phyloP scores from a whole-genome alignment of 2,888 invertebrate genomes.

The Parnassius smintheus region DNA sequence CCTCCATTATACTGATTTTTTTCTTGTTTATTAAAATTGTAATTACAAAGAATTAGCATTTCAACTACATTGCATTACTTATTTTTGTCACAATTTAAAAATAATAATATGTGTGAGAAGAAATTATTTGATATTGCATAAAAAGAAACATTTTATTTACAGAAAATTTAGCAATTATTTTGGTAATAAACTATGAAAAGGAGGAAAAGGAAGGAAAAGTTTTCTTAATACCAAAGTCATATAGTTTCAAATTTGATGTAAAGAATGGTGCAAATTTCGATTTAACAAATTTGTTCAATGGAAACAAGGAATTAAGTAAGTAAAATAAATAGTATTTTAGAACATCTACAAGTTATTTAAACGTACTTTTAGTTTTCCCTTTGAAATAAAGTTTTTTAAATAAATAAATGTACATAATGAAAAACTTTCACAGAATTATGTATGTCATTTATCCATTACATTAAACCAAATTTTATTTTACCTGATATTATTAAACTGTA shows the following conservation, averaged over 20 bases:
- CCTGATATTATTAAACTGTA: no score
- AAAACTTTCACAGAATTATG: no score
- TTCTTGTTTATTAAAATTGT: no score
- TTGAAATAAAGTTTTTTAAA: no score
- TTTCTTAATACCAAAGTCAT: conserved; percentile 48
- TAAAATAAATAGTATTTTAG: conserved; percentile 28
- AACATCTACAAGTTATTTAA: neutral
- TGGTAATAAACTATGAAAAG: conserved; percentile 39
- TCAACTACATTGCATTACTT: no score
- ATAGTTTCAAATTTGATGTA: conserved; percentile 52
- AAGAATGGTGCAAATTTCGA: conserved; percentile 50
- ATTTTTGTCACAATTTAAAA: neutral
- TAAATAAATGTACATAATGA: no score
- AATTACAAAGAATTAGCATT: no score
- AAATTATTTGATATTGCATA: neutral
- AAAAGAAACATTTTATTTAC: conserved; percentile 8
- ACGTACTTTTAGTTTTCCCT: no score
- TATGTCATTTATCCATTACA: no score
- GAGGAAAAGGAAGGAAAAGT: conserved; percentile 53
- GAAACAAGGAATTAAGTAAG: conserved; percentile 63
- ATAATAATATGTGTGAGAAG: neutral
- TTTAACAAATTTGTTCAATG: conserved; percentile 62
- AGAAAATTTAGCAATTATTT: conserved; percentile 33
- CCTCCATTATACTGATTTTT: no score
- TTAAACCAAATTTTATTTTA: no score